These are phyloP conservation scores for Panthera uncia DNA, from an alignment of 2,113 vertebrate genomes.

Conservation along the genomic window DNA sequence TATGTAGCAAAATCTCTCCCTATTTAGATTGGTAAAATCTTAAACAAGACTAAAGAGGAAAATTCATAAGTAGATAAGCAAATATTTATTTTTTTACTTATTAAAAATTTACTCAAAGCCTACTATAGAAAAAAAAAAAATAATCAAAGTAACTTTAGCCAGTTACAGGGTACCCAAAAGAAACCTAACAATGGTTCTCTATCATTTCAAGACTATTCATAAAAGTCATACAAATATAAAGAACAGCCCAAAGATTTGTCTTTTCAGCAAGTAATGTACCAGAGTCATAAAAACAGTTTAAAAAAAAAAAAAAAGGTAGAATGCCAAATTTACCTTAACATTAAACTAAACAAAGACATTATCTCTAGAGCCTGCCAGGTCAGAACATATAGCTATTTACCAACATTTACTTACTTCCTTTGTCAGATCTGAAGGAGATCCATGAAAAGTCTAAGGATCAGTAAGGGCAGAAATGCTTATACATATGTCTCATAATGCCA, in stretches of 20 bases:
- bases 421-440: background rate
- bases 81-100: slow-evolving; percentile 22
- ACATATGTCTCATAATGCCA: background rate
- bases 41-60: background rate
- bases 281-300: background rate
- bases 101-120: background rate
- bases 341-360: background rate
- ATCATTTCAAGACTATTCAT: background rate
- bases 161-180: background rate
- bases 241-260: background rate
- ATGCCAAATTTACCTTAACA: background rate
- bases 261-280: background rate
- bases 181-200: background rate
- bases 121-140: slow-evolving; percentile 3
- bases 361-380: background rate
- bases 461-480: background rate
- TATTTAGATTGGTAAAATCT: background rate
- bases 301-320: background rate
- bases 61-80: background rate
- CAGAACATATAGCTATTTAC: background rate
- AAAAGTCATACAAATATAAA: background rate
- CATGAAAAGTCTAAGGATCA: background rate
- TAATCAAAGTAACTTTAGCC: background rate
- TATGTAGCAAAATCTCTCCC: background rate
- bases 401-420: background rate